phyloP scores from a whole-genome alignment of 2,113 vertebrate species.

The Gambusia holbrooki region DNA sequence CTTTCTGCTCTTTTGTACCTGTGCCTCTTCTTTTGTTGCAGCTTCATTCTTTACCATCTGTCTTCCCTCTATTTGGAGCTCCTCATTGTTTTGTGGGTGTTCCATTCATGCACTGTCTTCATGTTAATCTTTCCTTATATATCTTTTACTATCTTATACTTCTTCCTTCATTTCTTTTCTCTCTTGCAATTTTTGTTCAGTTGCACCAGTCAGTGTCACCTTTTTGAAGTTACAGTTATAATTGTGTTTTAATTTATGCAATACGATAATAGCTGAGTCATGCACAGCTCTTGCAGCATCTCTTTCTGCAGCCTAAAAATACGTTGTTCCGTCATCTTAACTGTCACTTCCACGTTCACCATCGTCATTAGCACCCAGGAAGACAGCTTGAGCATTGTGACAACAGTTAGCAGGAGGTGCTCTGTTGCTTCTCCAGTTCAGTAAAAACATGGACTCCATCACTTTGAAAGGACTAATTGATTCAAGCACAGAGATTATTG shows the following conservation, averaged over 20 bases:
- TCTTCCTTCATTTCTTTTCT: background rate
- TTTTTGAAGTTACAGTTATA: background rate
- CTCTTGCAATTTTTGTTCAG: background rate
- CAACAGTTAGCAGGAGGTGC: constrained; percentile 6
- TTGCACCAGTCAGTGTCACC: constrained; percentile 6
- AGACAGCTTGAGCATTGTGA: background rate
- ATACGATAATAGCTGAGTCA: constrained; percentile 10
- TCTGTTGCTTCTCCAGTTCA: constrained; percentile 3
- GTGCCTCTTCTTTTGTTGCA: background rate
- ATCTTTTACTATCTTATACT: background rate
- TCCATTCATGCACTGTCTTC: background rate
- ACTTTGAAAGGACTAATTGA: constrained; percentile 36
- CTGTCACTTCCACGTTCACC: background rate
- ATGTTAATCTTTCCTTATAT: background rate
- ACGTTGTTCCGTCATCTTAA: background rate
- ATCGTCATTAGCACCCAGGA: background rate
- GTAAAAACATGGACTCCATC: background rate
- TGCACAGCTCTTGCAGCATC: background rate
- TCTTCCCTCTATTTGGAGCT: background rate
- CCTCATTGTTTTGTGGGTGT: background rate
- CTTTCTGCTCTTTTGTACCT: constrained; percentile 39
- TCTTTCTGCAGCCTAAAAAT: background rate
- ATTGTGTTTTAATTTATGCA: constrained; percentile 1
- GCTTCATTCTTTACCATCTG: background rate
- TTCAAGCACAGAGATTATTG: background rate